Evolutionary conservation across 2,888 invertebrate species (phyloP).

Genomic region (Drosophila austrosaltans): DNA sequence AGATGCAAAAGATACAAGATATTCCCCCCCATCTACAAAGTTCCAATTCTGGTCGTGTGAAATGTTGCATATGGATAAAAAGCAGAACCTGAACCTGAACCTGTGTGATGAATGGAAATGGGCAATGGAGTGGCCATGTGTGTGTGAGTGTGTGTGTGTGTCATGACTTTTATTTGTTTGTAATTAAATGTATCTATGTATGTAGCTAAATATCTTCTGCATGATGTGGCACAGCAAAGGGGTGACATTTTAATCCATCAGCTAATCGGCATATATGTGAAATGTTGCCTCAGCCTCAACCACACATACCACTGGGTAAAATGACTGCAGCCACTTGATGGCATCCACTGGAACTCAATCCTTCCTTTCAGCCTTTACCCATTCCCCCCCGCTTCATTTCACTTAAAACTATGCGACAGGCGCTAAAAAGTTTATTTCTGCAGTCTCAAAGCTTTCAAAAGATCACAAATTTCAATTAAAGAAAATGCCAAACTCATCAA

Average conservation of each 20-base stretch:
- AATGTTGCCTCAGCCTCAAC: not conserved
- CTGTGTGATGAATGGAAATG: constrained; percentile 3
- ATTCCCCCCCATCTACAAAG: constrained; percentile 17
- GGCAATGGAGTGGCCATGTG: constrained; percentile 15
- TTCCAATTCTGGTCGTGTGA: constrained; percentile 61
- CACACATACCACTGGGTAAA: constrained; percentile 12
- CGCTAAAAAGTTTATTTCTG: constrained; percentile 25
- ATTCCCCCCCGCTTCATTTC: not conserved
- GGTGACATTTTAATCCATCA: constrained; percentile 81
- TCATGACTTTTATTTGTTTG: constrained; percentile 80
- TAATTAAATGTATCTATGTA: constrained; percentile 75
- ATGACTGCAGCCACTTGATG: constrained; percentile 71
- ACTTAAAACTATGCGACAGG: constrained; percentile 30
- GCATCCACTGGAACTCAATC: not conserved
- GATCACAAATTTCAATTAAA: constrained; percentile 82
- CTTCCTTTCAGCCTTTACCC: not conserved
- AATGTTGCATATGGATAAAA: constrained; percentile 69
- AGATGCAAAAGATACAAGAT: constrained; percentile 48
- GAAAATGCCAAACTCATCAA: constrained; percentile 77
- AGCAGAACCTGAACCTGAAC: constrained; percentile 48
- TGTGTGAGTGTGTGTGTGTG: constrained; percentile 43
- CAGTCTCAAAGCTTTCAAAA: constrained; percentile 79
- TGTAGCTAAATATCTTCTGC: constrained; percentile 44
- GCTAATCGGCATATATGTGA: constrained; percentile 76
- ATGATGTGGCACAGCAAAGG: constrained; percentile 64